Conservation (phyloP, 2,113 vertebrate genomes). For the Oryzias woworae region DNA sequence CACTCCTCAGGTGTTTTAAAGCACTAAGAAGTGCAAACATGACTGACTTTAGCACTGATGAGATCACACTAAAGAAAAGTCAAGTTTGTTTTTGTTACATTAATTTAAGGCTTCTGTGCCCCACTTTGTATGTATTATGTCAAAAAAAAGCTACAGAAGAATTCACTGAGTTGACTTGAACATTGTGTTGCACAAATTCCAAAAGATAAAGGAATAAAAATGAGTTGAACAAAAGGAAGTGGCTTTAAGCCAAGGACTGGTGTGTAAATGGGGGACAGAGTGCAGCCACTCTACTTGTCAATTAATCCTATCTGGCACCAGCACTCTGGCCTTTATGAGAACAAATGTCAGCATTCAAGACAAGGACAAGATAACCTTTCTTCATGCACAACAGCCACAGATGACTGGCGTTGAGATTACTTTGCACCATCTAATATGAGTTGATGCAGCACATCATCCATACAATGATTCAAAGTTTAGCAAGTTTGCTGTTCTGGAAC, state of each 20-base stretch:
- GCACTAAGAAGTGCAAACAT: too few species aligned
- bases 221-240: slow-evolving; percentile 21
- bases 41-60: too few species aligned
- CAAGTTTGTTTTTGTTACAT: too few species aligned
- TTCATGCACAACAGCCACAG: slow-evolving; percentile 50
- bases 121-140: too few species aligned
- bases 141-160: too few species aligned
- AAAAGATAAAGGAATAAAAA: not conserved
- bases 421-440: slow-evolving; percentile 27
- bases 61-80: too few species aligned
- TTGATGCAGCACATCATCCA: slow-evolving; percentile 19
- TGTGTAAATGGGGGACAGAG: slow-evolving; percentile 47
- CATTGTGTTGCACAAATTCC: too few species aligned
- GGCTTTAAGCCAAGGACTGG: slow-evolving; percentile 14
- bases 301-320: slow-evolving; percentile 73
- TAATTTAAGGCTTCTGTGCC: too few species aligned
- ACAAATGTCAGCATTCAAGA: slow-evolving; percentile 78
- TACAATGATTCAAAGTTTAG: slow-evolving; percentile 17
- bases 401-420: slow-evolving; percentile 42
- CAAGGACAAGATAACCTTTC: slow-evolving; percentile 78
- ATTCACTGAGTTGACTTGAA: too few species aligned
- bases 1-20: too few species aligned
- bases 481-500: slow-evolving; percentile 5
- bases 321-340: slow-evolving; percentile 75
- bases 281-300: slow-evolving; percentile 55